Evolutionary conservation across 2,888 invertebrate genomes (phyloP).

Genomic region (Nemoura dubitans): DNA sequence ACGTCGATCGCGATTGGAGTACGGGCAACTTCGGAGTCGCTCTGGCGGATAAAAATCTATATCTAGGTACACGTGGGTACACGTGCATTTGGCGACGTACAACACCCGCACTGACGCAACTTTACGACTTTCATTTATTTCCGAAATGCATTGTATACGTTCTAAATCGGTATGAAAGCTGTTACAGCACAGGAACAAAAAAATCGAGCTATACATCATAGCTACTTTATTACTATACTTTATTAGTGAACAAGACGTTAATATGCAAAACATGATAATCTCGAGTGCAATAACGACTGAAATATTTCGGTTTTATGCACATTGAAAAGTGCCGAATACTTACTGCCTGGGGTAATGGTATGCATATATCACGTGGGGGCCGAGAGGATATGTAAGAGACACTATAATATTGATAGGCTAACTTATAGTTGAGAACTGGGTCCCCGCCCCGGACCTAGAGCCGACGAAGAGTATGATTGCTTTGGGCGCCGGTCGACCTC

Average conservation of each 20-base stretch:
- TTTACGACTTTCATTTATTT: not conserved
- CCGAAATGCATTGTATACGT: not conserved
- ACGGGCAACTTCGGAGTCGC: no score
- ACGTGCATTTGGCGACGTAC: no score
- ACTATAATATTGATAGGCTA: conserved; percentile 12
- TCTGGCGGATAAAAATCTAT: no score
- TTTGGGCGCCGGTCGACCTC: conserved; percentile 12
- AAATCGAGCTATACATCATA: not conserved
- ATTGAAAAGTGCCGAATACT: conserved; percentile 4
- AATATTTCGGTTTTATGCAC: not conserved
- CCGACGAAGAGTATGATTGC: conserved; percentile 1
- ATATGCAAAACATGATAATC: conserved; percentile 12
- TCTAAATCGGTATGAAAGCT: not conserved
- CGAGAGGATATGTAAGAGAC: not conserved
- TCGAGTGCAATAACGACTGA: not conserved
- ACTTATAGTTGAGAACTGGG: not conserved
- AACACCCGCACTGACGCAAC: no score
- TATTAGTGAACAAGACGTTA: not conserved
- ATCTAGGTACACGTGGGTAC: no score
- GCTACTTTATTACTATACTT: not conserved
- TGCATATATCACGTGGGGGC: not conserved
- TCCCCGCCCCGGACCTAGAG: not conserved
- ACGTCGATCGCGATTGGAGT: no score
- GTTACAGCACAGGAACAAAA: not conserved
- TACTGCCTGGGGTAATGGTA: not conserved